Base-by-base conservation (phyloP, 2,888 invertebrate genomes). In the Itoplectis maculator region DNA sequence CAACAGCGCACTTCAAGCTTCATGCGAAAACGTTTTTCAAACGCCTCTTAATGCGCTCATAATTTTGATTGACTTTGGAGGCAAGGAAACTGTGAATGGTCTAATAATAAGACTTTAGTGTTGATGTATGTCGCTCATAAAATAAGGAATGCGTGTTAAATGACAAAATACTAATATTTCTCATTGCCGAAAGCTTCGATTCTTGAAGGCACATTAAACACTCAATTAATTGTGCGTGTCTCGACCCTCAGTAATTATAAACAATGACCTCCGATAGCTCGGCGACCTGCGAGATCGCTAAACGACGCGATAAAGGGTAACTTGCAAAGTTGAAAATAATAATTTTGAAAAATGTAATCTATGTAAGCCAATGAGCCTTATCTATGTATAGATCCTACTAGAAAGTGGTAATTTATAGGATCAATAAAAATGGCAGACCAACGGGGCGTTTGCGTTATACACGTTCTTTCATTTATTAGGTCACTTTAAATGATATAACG, bases 401-500 rank as follows among this genome's bases (percentile, higher is more conserved):
- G 13, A 13, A 13, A 7, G 47, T 47, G 47, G 29, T 47, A 35
- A 49, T 70, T 49, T 70, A 72, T 72, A 40, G 49, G 40, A 51
- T 18, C 7, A 29, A 54, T 40, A 37, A 37, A 37, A 59, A 15
- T 13, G 37, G 20, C 37, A n/a, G 47, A 54, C 35, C 40, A 29
- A 23, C 61, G 23, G 61, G 20, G 29, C 42, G 45, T 59, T n/a
- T 15, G 29, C 59, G 45, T 61, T 23, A 47, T 54, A 61, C 15
- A n/a, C 37, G 45, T 65, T 73, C 15, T 37, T 66, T 68, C 61
- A 59, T 61, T 70, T 63, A 63, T 69, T 56, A 69, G 56, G 47
- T 20, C 74, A 74, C 78, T 63, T 35, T 69, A 68, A 74, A 78
- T 78, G 74, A 82, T 72, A 69, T 54, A 77, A 73, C 66, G 77